phyloP scores from a whole-genome alignment of 2,888 invertebrate species.

The Andricus quercusramuli region DNA sequence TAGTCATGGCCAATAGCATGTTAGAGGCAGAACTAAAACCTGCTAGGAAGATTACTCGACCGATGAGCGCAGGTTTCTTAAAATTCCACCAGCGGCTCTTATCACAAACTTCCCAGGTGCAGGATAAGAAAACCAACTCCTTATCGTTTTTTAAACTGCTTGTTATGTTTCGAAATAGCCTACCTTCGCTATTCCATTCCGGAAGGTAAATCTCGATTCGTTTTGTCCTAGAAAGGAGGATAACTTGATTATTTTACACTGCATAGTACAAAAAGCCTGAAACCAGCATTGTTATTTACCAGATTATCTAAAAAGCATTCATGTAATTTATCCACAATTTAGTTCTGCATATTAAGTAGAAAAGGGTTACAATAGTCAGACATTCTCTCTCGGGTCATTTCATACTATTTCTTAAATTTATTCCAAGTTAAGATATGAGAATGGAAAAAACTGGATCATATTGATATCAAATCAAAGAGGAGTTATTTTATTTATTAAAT shows the following conservation, averaged over 20 bases:
- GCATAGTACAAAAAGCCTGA: background rate
- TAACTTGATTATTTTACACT: constrained; percentile 6
- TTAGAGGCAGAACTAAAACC: constrained; percentile 72
- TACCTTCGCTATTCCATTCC: constrained; percentile 18
- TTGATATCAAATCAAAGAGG: no score
- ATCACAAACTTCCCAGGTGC: constrained; percentile 42
- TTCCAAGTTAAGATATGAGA: background rate
- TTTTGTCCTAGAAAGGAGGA: constrained; percentile 24
- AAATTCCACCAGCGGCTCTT: constrained; percentile 53
- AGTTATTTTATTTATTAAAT: no score
- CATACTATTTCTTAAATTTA: background rate
- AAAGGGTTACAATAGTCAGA: background rate
- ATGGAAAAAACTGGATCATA: no score
- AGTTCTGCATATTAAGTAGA: background rate
- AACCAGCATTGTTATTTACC: background rate
- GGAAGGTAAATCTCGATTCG: constrained; percentile 11
- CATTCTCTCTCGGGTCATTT: background rate
- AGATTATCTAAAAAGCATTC: background rate
- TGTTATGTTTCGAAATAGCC: constrained; percentile 16
- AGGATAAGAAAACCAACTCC: constrained; percentile 45
- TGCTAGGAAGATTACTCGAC: constrained; percentile 69
- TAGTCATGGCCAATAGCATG: constrained; percentile 71
- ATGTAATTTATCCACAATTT: background rate
- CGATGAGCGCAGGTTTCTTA: constrained; percentile 63
- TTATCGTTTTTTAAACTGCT: constrained; percentile 40